Conservation (phyloP, 2,797 vertebrate species). For the Merluccius polli region DNA sequence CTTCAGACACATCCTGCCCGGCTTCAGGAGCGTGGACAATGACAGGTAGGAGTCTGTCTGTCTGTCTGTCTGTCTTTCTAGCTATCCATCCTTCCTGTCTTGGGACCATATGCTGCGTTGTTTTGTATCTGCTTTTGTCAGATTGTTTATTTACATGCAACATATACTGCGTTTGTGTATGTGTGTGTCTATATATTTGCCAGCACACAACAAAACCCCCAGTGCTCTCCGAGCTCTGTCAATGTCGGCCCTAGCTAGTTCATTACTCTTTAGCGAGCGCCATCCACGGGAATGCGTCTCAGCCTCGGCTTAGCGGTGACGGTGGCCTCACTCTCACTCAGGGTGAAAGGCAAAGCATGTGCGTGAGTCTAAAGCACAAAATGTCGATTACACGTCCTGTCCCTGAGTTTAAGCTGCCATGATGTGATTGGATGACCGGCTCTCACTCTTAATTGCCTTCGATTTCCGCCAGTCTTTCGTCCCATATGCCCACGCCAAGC, state of each 20-base stretch:
- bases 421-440: too few species aligned
- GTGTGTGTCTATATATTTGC: background rate
- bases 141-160: conserved; percentile 7
- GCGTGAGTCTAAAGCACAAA: too few species aligned
- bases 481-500: background rate
- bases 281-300: too few species aligned
- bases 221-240: too few species aligned
- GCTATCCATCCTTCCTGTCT: background rate
- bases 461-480: background rate
- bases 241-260: too few species aligned
- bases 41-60: conserved; percentile 80
- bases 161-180: background rate
- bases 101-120: too few species aligned
- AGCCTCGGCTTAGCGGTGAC: too few species aligned
- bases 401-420: too few species aligned
- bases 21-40: conserved; percentile 91
- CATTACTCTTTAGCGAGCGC: too few species aligned
- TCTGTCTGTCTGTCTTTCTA: background rate
- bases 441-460: conserved; percentile 15
- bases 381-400: too few species aligned
- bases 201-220: background rate
- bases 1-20: conserved; percentile 95
- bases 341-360: too few species aligned
- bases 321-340: too few species aligned
- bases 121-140: background rate